Percentiles rank a stretch among this genome's conserved stretches.
These are phyloP conservation scores for Rhizoglyphus robini DNA, from an alignment of 1,140 invertebrate species.

Conservation along the genomic window DNA sequence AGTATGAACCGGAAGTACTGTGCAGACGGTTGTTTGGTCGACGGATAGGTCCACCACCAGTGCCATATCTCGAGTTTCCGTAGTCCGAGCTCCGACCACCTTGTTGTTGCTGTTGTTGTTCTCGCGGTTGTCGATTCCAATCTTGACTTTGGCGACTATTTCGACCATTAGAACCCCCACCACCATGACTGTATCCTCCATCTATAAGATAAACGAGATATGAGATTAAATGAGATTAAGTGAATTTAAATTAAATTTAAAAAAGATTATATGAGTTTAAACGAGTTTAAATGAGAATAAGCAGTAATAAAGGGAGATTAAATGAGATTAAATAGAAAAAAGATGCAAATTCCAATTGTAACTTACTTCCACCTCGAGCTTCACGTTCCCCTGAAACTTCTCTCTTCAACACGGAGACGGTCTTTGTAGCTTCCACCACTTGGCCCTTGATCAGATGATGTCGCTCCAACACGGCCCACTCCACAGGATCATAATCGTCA, in stretches of 20 bases:
- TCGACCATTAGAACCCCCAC: no score
- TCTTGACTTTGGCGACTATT: not conserved
- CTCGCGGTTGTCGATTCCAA: no score
- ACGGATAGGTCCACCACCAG: conserved; percentile 25
- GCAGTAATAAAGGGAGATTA: no score
- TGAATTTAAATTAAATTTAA: no score
- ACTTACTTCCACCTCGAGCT: conserved; percentile 23
- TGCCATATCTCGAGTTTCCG: conserved; percentile 22
- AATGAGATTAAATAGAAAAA: no score
- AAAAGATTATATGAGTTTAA: no score
- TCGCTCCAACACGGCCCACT: conserved; percentile 61
- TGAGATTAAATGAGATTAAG: no score
- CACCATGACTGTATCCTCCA: conserved; percentile 1
- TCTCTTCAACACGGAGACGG: conserved; percentile 38
- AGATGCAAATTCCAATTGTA: not conserved
- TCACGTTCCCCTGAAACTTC: conserved; percentile 30
- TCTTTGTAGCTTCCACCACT: conserved; percentile 40
- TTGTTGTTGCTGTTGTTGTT: not conserved
- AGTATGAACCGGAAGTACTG: conserved; percentile 25
- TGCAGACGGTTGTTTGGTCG: conserved; percentile 12
- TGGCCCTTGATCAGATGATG: conserved; percentile 36
- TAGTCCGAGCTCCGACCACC: conserved; percentile 15
- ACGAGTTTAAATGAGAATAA: no score
- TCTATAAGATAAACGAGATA: conserved; percentile 1
- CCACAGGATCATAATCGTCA: conserved; percentile 89